Conservation (phyloP, 2,888 invertebrate species). For the Leptopilina myrica region DNA sequence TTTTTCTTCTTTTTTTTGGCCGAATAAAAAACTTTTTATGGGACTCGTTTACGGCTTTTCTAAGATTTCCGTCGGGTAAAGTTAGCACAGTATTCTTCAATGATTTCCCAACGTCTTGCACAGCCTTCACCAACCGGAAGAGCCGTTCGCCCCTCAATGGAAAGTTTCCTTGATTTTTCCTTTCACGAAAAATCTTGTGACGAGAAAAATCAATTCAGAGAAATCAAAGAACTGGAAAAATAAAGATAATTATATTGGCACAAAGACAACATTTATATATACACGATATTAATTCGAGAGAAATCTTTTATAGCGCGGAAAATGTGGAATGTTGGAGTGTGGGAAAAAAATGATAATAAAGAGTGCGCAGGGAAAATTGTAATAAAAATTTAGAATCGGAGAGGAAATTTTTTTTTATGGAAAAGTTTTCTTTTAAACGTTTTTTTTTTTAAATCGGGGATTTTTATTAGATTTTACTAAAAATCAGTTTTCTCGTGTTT, state of each 20-base stretch:
- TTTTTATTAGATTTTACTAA: too few species aligned
- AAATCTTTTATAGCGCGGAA: background rate
- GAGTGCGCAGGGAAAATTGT: background rate
- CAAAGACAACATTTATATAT: background rate
- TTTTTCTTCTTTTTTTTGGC: background rate
- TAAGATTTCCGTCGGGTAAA: conserved; percentile 12
- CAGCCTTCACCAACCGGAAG: conserved; percentile 52
- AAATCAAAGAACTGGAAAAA: conserved; percentile 12
- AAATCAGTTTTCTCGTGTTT: too few species aligned
- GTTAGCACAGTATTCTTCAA: conserved; percentile 17
- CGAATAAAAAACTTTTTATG: conserved; percentile 8
- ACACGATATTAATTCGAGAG: conserved; percentile 1
- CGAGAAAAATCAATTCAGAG: conserved; percentile 10
- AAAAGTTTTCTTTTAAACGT: background rate
- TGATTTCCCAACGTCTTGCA: conserved; percentile 42
- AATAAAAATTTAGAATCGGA: too few species aligned
- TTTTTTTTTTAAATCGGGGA: background rate
- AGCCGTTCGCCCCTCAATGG: conserved; percentile 46
- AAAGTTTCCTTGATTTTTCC: conserved; percentile 53
- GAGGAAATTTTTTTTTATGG: too few species aligned
- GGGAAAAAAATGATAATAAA: background rate
- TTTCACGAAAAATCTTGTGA: conserved; percentile 1
- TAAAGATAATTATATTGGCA: conserved; percentile 9
- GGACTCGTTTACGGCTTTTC: conserved; percentile 19
- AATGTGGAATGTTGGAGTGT: too few species aligned